Evolutionary conservation across 2,113 vertebrate genomes (phyloP), one percentile per base, ranked within the genome.

Genomic region (Loxodonta africana): DNA sequence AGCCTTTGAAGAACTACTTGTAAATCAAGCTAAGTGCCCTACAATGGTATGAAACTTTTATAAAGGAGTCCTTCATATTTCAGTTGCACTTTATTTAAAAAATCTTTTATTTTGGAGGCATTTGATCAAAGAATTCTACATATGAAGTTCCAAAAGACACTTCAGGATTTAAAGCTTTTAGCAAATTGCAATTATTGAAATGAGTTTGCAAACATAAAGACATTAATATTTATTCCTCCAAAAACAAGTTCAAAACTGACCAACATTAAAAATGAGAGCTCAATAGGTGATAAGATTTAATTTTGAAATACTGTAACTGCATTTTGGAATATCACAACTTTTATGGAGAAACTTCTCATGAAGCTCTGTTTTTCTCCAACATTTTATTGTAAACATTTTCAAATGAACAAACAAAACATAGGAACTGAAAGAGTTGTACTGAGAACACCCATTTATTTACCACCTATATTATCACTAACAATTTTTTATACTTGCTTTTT

Each of bases 401-500:
- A 71, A 73, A 8, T 4, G 10, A 67, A n/a, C 33, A 71, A n/a
- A n/a, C 69, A 71, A 71, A 0, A 26, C 63, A n/a, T 17, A 46
- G 69, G 73, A 81, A 77, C 6, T 80, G 51, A 71, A 20, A 65
- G 62, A 37, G 14, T 14, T 76, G 62, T n/a, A 46, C 33, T 15
- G 11, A 57, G 15, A 60, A 23, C 28, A 5, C 0, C 48, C 4
- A 0, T 6, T 1, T 0, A 2, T 6, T 1, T 62, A 17, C 0
- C 53, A 57, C 53, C 15, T 57, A 12, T 17, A 12, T 17, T 17
- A 17, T 57, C 11, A 17, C 8, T 46, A 18, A 11, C 9, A 9
- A 26, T 5, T 41, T 14, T 14, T 62, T 2, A 0, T 1, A 3
- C 23, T 41, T 3, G 14, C 5, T 21, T 67, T 20, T 25, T 60